phyloP scores from a whole-genome alignment of 2,888 invertebrate genomes.

The Ormia ochracea region DNA sequence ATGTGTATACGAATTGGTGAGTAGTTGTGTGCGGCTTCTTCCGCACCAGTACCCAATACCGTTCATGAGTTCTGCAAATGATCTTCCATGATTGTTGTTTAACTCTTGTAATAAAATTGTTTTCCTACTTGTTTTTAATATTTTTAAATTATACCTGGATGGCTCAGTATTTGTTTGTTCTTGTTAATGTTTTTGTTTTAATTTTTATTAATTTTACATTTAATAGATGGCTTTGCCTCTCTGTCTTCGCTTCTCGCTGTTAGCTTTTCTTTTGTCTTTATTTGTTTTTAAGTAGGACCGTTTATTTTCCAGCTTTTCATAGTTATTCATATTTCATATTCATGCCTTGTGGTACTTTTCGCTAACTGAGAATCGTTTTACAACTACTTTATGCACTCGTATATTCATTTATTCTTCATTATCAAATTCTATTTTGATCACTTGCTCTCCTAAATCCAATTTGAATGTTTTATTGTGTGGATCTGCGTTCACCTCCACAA shows the following conservation, averaged over 20 bases:
- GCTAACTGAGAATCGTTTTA: not conserved
- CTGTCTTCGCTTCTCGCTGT: not conserved
- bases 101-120: constrained; percentile 40
- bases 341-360: not conserved
- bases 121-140: constrained; percentile 16
- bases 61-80: not conserved
- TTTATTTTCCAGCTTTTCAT: not conserved
- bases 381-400: constrained; percentile 8
- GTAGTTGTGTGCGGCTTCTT: constrained; percentile 15
- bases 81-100: constrained; percentile 44
- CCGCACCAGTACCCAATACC: constrained; percentile 20
- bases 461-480: constrained; percentile 52
- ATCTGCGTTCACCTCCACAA: constrained; percentile 62
- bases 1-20: constrained; percentile 3
- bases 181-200: constrained; percentile 2
- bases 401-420: constrained; percentile 47
- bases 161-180: constrained; percentile 60
- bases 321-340: no score
- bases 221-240: constrained; percentile 10
- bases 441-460: constrained; percentile 69
- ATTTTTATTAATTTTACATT: not conserved
- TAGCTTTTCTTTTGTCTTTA: not conserved
- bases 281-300: not conserved
- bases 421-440: constrained; percentile 73
- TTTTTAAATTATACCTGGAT: constrained; percentile 64